A percentile compares a stretch with the other conserved stretches of the same genome.
These are phyloP conservation scores for Pseudolaguvia tuberculata DNA, from an alignment of 2,113 vertebrate genomes.

Conservation along the genomic window DNA sequence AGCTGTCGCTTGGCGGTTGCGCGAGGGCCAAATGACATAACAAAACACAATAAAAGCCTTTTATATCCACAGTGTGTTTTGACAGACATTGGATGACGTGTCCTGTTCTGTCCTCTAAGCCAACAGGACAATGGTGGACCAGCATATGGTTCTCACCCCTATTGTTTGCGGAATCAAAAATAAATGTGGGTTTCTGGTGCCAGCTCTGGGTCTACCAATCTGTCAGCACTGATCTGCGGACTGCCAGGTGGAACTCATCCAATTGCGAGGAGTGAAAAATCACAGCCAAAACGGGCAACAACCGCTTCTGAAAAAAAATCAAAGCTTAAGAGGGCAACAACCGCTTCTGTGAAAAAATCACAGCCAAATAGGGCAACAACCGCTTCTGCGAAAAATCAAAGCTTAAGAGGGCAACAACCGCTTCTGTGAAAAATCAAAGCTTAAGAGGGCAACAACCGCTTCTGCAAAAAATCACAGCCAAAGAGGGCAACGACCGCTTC, in stretches of 20 bases:
- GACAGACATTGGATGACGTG: slow-evolving; percentile 8
- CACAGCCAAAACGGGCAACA: slow-evolving; percentile 29
- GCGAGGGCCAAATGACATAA: too few species aligned
- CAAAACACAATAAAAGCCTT: background rate
- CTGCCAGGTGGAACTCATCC: slow-evolving; percentile 41
- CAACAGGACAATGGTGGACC: slow-evolving; percentile 19
- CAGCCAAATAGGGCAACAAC: background rate
- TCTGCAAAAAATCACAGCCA: too few species aligned
- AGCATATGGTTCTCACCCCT: slow-evolving; percentile 46
- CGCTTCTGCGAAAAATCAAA: background rate
- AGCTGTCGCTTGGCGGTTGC: too few species aligned
- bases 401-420: too few species aligned
- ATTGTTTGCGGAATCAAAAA: slow-evolving; percentile 41
- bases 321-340: slow-evolving; percentile 2
- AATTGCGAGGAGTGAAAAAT: slow-evolving; percentile 33
- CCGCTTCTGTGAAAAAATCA: background rate
- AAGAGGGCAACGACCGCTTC: too few species aligned
- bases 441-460: too few species aligned
- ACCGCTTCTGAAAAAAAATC: slow-evolving; percentile 24
- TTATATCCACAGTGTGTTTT: background rate
- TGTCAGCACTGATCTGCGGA: slow-evolving; percentile 9
- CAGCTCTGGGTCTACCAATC: slow-evolving; percentile 41
- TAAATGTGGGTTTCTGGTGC: slow-evolving; percentile 26
- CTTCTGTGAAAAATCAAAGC: too few species aligned
- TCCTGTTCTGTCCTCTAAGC: slow-evolving; percentile 9